Percentiles rank a stretch among this genome's conserved stretches.
Evolutionary conservation across 2,888 invertebrate species (phyloP).

Genomic region (Drosophila paranaensis): DNA sequence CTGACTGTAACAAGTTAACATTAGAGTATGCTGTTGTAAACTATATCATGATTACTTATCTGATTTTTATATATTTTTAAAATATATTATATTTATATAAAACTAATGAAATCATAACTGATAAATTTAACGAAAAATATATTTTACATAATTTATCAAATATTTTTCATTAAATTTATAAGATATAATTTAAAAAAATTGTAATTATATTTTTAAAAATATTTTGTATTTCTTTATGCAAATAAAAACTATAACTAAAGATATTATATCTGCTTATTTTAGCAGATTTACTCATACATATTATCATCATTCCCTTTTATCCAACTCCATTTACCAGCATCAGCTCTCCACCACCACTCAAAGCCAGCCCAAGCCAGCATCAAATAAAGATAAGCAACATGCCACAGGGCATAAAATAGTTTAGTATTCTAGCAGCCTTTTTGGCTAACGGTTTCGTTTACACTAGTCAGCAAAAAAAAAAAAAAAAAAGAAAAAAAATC

Average conservation of each 20-base stretch:
- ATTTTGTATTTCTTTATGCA: too few relatives aligned
- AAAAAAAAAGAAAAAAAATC: background rate
- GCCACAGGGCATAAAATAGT: slow-evolving; percentile 1
- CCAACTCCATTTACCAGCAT: background rate
- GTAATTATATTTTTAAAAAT: too few relatives aligned
- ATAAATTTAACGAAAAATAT: too few relatives aligned
- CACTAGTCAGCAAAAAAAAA: slow-evolving; percentile 13
- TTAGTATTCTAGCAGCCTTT: background rate
- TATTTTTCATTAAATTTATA: too few relatives aligned
- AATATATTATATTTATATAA: too few relatives aligned
- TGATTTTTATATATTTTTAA: too few relatives aligned
- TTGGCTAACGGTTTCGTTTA: slow-evolving; percentile 30
- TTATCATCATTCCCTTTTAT: background rate
- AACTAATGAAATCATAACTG: too few relatives aligned
- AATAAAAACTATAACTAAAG: background rate
- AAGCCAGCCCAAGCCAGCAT: background rate
- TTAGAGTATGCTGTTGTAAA: too few relatives aligned
- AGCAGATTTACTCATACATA: background rate
- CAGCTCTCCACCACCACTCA: background rate
- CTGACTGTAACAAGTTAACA: too few relatives aligned
- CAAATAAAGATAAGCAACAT: slow-evolving; percentile 6
- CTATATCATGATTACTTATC: too few relatives aligned
- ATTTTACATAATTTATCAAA: too few relatives aligned
- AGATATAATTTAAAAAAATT: too few relatives aligned
- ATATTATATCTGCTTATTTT: background rate